Evolutionary conservation across 2,888 invertebrate species (phyloP), one percentile per base, ranked within the genome.

Genomic region (Pterostichus madidus): DNA sequence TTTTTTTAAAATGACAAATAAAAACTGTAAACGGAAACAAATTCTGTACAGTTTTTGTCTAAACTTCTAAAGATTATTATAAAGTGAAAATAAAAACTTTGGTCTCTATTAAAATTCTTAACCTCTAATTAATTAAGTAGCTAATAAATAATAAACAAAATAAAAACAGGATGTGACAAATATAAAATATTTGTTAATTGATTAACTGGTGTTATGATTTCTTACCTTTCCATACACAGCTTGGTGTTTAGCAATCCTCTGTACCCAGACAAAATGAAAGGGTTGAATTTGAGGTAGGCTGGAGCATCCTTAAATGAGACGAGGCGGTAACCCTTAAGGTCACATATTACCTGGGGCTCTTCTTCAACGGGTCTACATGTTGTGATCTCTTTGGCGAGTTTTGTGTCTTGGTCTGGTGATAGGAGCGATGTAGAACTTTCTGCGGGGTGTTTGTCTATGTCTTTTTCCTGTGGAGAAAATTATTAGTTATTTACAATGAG

Each of bases 171-270:
- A 3, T 24, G 24, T 24, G 24, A 24, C 1, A 24, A 24, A 24
- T 24, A 24, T 24, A 24, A 24, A 24, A 2, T 24, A 3, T 24
- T 24, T 24, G 1, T 24, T 24, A 24, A 24, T 24, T 24, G 3
- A 2, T 1, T 1, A 24, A 24, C 2, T 24, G 24, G 3, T 24
- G 3, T 1, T 2, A 24, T 24, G 24, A 1, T 24, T 59, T 64
- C 84, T 87, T 89, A 97, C 97, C 97, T 98, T 91, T 96, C 96
- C 89, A 97, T 91, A 88, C 97, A 97, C 86, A 97, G 91, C 88
- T 93, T 94, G n/a, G 95, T 95, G 5, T 95, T 94, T 78, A 98
- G 91, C 85, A 95, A 93, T 86, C 95, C 95, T 87, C 98, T 92
- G 89, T 98, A 98, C 10, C 98, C 98, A 85, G 93, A 93, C 84